A percentile compares a stretch with the other conserved stretches of the same genome.
These are phyloP conservation scores for Oxyruncus cristatus DNA, from an alignment of 2,113 vertebrate species.

Conservation along the genomic window DNA sequence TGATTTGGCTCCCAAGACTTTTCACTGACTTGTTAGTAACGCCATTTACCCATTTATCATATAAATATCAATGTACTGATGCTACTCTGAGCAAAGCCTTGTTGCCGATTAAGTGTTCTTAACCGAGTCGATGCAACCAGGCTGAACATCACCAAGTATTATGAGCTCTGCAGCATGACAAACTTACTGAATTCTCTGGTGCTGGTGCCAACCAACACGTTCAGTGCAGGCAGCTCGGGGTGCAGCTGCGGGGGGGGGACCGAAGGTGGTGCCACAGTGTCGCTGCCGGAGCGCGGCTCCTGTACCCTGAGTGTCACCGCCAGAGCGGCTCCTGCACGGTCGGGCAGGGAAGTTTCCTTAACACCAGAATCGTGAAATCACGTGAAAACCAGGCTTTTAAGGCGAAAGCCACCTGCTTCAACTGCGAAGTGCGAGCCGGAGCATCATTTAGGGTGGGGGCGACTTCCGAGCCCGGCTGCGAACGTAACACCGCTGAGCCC, in stretches of 20 bases:
- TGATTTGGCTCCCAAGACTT: not conserved
- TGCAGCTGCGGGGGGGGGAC: not conserved
- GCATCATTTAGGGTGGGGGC: not conserved
- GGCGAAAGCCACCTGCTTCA: not conserved
- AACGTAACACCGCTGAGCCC: too few relatives aligned
- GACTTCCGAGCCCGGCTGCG: not conserved
- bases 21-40: not conserved
- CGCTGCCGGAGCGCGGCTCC: not conserved
- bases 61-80: not conserved
- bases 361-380: not conserved
- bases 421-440: too few relatives aligned
- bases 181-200: not conserved
- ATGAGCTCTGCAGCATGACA: not conserved
- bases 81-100: not conserved
- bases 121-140: not conserved
- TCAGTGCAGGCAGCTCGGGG: not conserved
- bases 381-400: not conserved
- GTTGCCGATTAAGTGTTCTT: not conserved
- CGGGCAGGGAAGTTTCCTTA: not conserved
- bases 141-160: not conserved
- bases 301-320: not conserved
- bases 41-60: not conserved
- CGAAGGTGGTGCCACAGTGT: not conserved
- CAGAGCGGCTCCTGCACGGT: not conserved
- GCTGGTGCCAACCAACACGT: not conserved